Base-by-base conservation (phyloP, 2,797 vertebrate genomes). In the Artibeus jamaicensis region DNA sequence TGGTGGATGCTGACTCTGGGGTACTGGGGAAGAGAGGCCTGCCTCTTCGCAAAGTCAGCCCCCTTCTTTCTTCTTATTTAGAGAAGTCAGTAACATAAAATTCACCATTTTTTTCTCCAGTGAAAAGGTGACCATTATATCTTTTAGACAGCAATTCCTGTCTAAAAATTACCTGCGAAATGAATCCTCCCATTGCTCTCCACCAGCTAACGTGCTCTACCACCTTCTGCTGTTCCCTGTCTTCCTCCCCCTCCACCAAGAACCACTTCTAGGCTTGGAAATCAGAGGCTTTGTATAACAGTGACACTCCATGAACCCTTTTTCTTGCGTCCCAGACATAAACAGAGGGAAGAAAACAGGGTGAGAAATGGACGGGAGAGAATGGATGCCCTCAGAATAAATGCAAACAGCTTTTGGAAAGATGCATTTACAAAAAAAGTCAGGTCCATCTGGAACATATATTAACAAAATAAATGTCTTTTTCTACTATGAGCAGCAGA, bases 381-480 rank as follows among this genome's bases (percentile, higher is more conserved):
- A 62, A 46, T 21, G 93, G 42, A 53, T 21, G 59, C 24, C n/a
- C 22, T 46, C 34, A 68, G 59, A 92, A 90, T 86, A 92, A 94
- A 92, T 9, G 42, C 48, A 82, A 92, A 82, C 44, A 91, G 78
- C 10, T 79, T 93, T 93, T 77, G 74, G 76, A 93, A 85, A 21
- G 39, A 93, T 24, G 9, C 34, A 82, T 57, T 83, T 79, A 32
- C 16, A 26, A 91, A 89, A 78, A 55, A 37, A 53, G 70, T 34
- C 12, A 9, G 46, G 59, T 48, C 94, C 94, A 92, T 94, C 78
- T 94, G 96, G 93, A 95, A 96, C 87, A 15, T 32, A 95, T 84
- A 95, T 48, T 70, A 86, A 92, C 70, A 96, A 90, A 95, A 94
- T 46, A 93, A 97, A 97, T 89, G 44, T 32, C 19, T 42, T 46